These are phyloP conservation scores for Stictocephala bisonia DNA, from an alignment of 2,888 invertebrate species.

Conservation along the genomic window DNA sequence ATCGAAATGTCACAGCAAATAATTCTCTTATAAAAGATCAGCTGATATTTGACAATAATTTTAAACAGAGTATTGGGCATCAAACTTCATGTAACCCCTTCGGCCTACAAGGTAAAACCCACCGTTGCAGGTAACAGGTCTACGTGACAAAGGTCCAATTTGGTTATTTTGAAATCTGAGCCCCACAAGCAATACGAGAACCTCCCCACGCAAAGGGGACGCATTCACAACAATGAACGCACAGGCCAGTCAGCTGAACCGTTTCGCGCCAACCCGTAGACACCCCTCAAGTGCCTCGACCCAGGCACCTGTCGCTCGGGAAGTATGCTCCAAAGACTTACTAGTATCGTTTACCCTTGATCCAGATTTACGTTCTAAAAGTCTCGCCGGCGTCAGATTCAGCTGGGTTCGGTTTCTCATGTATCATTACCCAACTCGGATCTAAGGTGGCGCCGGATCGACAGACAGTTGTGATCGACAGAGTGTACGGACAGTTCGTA, in stretches of 20 bases:
- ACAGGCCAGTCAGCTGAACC: neutral
- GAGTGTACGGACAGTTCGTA: no score
- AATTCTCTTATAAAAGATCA: no score
- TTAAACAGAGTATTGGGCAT: no score
- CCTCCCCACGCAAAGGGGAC: neutral
- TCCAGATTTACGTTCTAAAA: neutral
- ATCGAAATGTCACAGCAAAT: no score
- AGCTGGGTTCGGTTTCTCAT: no score
- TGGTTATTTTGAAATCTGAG: slow-evolving; percentile 20
- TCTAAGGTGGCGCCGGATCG: neutral
- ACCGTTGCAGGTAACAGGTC: no score
- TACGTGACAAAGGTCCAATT: slow-evolving; percentile 28
- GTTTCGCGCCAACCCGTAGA: neutral
- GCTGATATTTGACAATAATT: no score
- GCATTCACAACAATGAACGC: neutral
- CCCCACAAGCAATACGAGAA: neutral
- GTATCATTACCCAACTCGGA: neutral
- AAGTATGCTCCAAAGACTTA: neutral
- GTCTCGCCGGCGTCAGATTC: no score
- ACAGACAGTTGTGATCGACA: neutral
- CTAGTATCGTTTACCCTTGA: neutral
- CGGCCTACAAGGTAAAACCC: no score
- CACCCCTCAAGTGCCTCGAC: neutral
- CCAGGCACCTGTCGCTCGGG: neutral
- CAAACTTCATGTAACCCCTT: no score